Evolutionary conservation across 2,113 vertebrate species (phyloP), one percentile per base, ranked within the genome.

Genomic region (Lates calcarifer): DNA sequence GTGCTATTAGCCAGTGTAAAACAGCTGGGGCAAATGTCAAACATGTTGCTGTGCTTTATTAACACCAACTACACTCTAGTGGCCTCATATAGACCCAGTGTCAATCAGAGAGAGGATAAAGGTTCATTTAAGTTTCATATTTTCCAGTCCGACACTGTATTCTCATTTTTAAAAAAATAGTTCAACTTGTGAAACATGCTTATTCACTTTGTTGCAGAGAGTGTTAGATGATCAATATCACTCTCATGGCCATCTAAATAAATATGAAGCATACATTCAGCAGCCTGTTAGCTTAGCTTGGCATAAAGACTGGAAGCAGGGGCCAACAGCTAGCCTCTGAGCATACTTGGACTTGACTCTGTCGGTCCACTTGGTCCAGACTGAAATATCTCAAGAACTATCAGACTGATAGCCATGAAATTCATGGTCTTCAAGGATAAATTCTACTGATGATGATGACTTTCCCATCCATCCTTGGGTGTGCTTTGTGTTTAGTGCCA

Each of bases 21-120:
- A 69, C 82, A 82, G 78, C 56, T 29, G 53, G 70, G 63, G 47
- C 63, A 84, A 70, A 82, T 61, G 81, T 82, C 83, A 89, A 89
- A 76, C 64, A 57, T 49, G 29, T 65, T 78, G 72, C 72, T 62
- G 78, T 86, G 63, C 57, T 88, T 85, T 81, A 81, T 81, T 51
- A 55, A 64, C 55, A 56, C 47, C 78, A 68, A 35, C 65, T 14
- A 26, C 74, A 66, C 58, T 62, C 35, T 28, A 12, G 28, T 56
- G 49, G 77, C 43, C 45, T 76, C 49, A 18, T 31, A 63, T 57
- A 62, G 51, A 70, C 55, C 63, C 53, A 24, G 15, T 45, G 13
- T 47, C 29, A 65, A 33, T 5, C 39, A 41, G 39, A n/a, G n/a
- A n/a, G n/a, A n/a, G n/a, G n/a, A n/a, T n/a, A n/a, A n/a, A n/a